phyloP scores from a whole-genome alignment of 2,113 vertebrate species.

The Scytalopus superciliaris region DNA sequence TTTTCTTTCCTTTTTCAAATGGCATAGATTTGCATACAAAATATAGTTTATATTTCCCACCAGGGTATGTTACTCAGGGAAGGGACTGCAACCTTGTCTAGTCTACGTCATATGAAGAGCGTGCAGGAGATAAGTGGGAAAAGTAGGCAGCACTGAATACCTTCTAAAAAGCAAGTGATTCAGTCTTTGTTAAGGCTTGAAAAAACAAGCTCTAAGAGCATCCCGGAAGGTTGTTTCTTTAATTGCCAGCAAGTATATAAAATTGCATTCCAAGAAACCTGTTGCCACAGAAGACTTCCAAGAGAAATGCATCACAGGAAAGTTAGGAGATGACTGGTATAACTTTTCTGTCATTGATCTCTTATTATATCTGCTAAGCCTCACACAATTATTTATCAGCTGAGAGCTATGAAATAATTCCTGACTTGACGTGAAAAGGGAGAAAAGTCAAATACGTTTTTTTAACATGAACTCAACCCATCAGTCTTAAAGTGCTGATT shows the following conservation, averaged over 20 bases:
- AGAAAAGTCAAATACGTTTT: conserved; percentile 15
- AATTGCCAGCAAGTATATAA: conserved; percentile 3
- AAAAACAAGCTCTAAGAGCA: neutral
- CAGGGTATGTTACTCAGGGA: neutral
- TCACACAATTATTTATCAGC: conserved; percentile 2
- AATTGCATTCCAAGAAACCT: neutral
- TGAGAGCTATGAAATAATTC: conserved; percentile 27
- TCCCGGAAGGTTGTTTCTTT: conserved; percentile 41
- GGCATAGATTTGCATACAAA: neutral
- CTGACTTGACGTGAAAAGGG: neutral
- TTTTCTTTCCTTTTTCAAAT: conserved; percentile 6
- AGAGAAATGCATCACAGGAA: neutral
- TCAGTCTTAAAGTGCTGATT: conserved; percentile 41
- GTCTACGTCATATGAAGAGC: neutral
- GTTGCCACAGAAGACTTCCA: neutral
- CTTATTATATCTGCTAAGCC: neutral
- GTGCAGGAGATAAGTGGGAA: neutral
- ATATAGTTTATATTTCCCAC: neutral
- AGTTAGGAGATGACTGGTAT: neutral
- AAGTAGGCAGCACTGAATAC: neutral
- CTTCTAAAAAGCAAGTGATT: neutral
- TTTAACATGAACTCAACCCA: conserved; percentile 6
- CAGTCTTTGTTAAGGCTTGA: neutral
- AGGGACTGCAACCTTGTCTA: neutral
- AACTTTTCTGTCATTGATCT: neutral